These are phyloP conservation scores for Knipowitschia caucasica DNA, from an alignment of 2,797 vertebrate species.

Conservation along the genomic window DNA sequence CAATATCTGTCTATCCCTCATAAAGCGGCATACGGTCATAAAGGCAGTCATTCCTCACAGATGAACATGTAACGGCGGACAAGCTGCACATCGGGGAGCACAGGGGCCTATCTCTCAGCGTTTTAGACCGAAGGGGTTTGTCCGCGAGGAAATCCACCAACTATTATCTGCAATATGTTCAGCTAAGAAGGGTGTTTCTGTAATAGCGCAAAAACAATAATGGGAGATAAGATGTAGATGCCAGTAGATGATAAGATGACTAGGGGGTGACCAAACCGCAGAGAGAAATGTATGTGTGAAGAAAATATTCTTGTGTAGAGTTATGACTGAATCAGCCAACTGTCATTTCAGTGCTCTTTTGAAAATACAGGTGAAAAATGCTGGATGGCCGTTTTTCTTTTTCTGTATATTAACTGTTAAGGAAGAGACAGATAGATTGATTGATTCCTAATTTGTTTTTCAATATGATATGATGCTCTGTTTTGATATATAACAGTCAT, in stretches of 20 bases:
- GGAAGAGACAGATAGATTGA: no score
- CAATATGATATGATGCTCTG: no score
- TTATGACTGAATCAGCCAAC: no score
- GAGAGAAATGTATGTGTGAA: background rate
- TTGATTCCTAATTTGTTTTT: no score
- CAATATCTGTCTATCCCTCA: constrained; percentile 70
- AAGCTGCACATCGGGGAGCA: constrained; percentile 21
- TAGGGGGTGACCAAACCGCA: background rate
- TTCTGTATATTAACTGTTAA: no score
- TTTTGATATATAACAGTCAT: no score
- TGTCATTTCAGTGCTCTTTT: no score
- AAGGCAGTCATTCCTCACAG: constrained; percentile 59
- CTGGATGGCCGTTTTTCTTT: no score
- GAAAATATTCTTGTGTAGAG: background rate
- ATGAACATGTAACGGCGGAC: constrained; percentile 52
- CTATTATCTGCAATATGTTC: background rate
- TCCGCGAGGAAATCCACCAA: background rate
- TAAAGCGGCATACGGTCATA: constrained; percentile 62
- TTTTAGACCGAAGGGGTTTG: constrained; percentile 26
- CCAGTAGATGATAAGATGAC: background rate
- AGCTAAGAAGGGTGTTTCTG: background rate
- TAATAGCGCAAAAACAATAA: background rate
- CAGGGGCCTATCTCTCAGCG: constrained; percentile 19
- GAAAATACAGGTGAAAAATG: no score
- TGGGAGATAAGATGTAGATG: constrained; percentile 5